Evolutionary conservation across 1,140 invertebrate species (phyloP).

Genomic region (Pseudomyrmex cubaensis): DNA sequence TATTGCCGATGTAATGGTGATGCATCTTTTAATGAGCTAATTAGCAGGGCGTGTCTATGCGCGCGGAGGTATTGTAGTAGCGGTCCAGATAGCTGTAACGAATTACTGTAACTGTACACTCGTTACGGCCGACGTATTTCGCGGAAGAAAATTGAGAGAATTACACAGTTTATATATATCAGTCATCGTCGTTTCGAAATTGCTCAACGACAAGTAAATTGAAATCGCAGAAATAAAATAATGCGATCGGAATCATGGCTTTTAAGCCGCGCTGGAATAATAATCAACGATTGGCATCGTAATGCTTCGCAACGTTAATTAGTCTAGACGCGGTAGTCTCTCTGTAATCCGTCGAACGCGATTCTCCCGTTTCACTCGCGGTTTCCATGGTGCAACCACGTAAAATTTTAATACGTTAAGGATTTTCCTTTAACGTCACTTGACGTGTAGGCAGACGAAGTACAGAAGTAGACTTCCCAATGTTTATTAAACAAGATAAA

Average conservation of each 20-base stretch:
- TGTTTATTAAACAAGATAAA: conserved; percentile 19
- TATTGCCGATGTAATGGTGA: not conserved
- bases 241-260: conserved; percentile 10
- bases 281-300: conserved; percentile 36
- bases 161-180: conserved; percentile 20
- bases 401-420: conserved; percentile 37
- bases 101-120: conserved; percentile 41
- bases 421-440: conserved; percentile 6
- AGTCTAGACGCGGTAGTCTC: conserved; percentile 3
- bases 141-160: conserved; percentile 8
- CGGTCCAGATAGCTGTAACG: conserved; percentile 1
- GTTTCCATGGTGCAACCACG: conserved; percentile 49
- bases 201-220: conserved; percentile 34
- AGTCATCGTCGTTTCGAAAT: conserved; percentile 1
- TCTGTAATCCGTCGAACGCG: conserved; percentile 6
- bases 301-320: conserved; percentile 39
- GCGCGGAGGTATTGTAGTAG: not conserved
- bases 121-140: conserved; percentile 8
- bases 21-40: not conserved
- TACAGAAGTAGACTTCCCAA: not conserved
- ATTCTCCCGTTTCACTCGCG: conserved; percentile 22
- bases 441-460: not conserved
- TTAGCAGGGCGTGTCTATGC: not conserved
- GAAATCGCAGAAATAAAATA: conserved; percentile 19
- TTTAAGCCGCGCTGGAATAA: conserved; percentile 30